Percentiles rank a stretch among this genome's conserved stretches.
Conservation (phyloP, 2,113 vertebrate species). For the Myrmophylax atrothorax region DNA sequence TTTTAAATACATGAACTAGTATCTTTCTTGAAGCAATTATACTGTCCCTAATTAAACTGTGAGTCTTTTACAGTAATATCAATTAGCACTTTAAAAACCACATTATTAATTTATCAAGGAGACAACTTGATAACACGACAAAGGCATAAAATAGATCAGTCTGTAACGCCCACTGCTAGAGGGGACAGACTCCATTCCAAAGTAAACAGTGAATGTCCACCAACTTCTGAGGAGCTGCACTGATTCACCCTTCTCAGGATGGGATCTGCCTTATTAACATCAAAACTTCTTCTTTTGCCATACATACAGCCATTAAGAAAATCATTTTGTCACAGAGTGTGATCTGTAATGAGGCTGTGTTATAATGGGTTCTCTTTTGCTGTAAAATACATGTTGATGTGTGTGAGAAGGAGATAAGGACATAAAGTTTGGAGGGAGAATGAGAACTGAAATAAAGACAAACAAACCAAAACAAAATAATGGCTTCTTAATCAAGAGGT, state of each 20-base stretch:
- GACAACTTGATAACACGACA: background rate
- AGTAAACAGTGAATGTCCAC: background rate
- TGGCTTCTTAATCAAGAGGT: background rate
- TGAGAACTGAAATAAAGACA: background rate
- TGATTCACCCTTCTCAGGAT: background rate
- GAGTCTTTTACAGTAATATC: background rate
- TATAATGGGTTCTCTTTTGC: background rate
- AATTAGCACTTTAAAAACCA: constrained; percentile 38
- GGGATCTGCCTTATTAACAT: background rate
- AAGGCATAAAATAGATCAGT: constrained; percentile 15
- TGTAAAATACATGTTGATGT: background rate
- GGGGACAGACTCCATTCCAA: background rate
- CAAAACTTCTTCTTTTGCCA: background rate
- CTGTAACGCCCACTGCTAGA: background rate
- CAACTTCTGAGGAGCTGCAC: background rate
- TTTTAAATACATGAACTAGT: constrained; percentile 8
- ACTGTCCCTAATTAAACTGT: constrained; percentile 28
- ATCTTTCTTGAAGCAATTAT: constrained; percentile 12
- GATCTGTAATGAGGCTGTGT: background rate
- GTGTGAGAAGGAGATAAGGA: background rate
- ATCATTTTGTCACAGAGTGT: background rate
- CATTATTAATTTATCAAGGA: constrained; percentile 50
- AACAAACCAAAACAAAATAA: background rate
- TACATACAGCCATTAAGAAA: background rate
- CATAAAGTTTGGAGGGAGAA: background rate